Evolutionary conservation across 2,888 invertebrate species (phyloP).

Genomic region (Tinea trinotella): DNA sequence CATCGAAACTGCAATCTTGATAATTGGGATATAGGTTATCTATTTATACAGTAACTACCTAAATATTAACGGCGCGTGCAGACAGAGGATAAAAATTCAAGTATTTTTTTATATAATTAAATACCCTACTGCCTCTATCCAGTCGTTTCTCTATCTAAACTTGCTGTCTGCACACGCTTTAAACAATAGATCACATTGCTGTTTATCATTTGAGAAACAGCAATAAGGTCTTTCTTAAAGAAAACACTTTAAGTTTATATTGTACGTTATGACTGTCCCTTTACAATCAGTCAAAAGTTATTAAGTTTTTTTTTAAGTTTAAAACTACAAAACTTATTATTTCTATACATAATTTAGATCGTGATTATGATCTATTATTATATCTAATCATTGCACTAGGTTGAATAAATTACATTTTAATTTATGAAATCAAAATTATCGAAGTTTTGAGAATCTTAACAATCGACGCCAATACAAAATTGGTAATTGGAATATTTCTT

Average conservation of each 20-base stretch:
- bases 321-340: constrained; percentile 40
- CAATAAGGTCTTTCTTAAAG: constrained; percentile 29
- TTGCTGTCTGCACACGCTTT: not conserved
- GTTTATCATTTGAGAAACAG: not conserved
- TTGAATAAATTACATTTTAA: constrained; percentile 63
- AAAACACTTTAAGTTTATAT: constrained; percentile 48
- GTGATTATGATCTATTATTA: constrained; percentile 42
- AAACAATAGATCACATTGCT: not conserved
- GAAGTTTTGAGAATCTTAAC: not conserved
- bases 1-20: constrained; percentile 48
- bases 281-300: constrained; percentile 59
- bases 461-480: not conserved
- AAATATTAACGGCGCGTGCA: constrained; percentile 26
- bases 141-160: too few species aligned
- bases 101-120: too few species aligned
- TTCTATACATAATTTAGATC: constrained; percentile 27
- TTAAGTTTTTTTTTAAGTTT: constrained; percentile 50
- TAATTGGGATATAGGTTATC: constrained; percentile 51
- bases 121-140: too few species aligned
- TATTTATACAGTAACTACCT: constrained; percentile 54
- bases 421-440: constrained; percentile 2
- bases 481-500: not conserved
- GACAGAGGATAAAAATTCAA: not conserved
- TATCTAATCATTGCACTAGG: constrained; percentile 70
- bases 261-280: constrained; percentile 51